These are phyloP conservation scores for Prolemur simus DNA, from an alignment of 2,113 vertebrate genomes.

Conservation along the genomic window DNA sequence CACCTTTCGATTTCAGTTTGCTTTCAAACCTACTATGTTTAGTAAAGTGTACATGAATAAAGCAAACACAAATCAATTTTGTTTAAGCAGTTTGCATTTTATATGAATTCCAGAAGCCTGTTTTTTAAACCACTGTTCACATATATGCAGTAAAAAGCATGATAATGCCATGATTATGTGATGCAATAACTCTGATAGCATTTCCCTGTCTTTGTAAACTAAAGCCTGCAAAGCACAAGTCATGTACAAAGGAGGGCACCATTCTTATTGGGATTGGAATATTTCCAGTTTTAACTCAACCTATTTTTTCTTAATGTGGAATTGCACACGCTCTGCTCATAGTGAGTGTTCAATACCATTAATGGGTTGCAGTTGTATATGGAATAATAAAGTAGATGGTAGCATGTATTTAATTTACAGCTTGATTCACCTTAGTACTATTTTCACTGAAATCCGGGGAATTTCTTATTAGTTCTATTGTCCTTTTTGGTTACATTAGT, in stretches of 20 bases:
- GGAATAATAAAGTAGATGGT: neutral
- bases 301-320: neutral
- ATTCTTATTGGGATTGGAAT: neutral
- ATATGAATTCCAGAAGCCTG: neutral
- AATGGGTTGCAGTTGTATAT: neutral
- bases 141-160: no score
- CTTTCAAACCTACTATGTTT: neutral
- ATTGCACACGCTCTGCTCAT: neutral
- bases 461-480: neutral
- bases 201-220: neutral
- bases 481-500: neutral
- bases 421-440: neutral
- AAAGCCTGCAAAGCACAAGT: neutral
- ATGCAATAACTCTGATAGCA: no score
- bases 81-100: neutral
- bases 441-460: neutral
- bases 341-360: neutral
- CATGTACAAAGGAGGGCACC: fast-evolving
- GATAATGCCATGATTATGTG: neutral
- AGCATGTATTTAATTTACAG: neutral
- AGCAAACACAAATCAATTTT: neutral
- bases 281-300: neutral
- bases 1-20: neutral
- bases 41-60: neutral
- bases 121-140: neutral